Conservation (phyloP, 2,113 vertebrate genomes). For the Sander vitreus region DNA sequence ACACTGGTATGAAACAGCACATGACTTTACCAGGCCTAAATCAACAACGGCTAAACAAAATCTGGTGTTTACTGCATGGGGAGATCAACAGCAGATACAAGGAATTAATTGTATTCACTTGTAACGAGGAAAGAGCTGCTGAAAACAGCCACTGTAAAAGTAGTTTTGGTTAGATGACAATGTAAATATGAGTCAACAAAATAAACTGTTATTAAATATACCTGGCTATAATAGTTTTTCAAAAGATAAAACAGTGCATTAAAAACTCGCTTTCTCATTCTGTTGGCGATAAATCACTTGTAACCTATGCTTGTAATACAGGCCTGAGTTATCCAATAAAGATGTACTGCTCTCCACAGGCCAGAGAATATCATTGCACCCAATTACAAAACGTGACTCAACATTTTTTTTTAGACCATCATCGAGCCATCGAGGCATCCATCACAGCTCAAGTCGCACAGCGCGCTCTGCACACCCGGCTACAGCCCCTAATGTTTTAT, state of each 20-base stretch:
- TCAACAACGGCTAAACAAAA: conserved; percentile 47
- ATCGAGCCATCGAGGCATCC: conserved; percentile 38
- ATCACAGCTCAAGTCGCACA: not conserved
- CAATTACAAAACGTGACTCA: conserved; percentile 72
- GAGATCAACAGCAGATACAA: conserved; percentile 8
- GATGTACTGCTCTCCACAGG: conserved; percentile 51
- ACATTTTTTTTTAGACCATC: conserved; percentile 57
- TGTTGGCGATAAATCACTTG: not conserved
- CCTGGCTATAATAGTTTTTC: not conserved
- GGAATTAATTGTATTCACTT: not conserved
- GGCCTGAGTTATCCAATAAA: not conserved
- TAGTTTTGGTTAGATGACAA: not conserved
- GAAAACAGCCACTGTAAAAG: not conserved
- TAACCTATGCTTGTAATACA: not conserved
- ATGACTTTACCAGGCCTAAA: conserved; percentile 3
- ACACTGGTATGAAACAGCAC: conserved; percentile 45
- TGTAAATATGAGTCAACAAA: not conserved
- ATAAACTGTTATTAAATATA: not conserved
- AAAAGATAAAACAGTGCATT: not conserved
- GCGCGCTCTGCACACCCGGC: not conserved
- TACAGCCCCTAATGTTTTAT: too few relatives aligned
- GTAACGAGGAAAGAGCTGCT: not conserved
- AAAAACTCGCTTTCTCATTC: not conserved
- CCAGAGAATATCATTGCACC: not conserved
- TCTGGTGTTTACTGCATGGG: conserved; percentile 34